A percentile compares a stretch with the other conserved stretches of the same genome.
phyloP scores from a whole-genome alignment of 2,888 invertebrate species.

The Mesorhabditis sp. region DNA sequence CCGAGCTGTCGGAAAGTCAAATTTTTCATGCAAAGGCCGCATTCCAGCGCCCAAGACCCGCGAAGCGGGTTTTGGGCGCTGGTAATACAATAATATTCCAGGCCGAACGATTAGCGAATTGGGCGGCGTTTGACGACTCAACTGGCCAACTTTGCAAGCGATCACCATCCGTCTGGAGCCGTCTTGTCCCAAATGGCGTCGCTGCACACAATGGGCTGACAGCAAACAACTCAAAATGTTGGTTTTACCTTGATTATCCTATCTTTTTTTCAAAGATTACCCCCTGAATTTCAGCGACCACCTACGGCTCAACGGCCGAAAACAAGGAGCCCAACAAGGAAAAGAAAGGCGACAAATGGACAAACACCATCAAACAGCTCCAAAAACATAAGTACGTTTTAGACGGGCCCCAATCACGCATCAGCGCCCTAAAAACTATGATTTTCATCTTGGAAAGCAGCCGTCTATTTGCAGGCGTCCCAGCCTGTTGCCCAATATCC shows the following conservation, averaged over 20 bases:
- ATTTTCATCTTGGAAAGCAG: not conserved
- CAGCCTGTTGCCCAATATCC: slow-evolving; percentile 2
- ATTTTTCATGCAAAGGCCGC: no score
- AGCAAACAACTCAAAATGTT: slow-evolving; percentile 11
- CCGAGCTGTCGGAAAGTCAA: no score
- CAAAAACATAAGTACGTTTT: slow-evolving; percentile 51
- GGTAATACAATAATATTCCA: not conserved
- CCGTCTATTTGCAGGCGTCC: not conserved
- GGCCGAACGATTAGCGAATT: slow-evolving; percentile 38
- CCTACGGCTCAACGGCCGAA: slow-evolving; percentile 4
- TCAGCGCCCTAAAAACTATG: not conserved
- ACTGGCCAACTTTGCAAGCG: slow-evolving; percentile 13
- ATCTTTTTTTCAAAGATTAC: slow-evolving; percentile 8
- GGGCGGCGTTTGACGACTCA: slow-evolving; percentile 17
- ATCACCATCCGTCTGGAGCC: slow-evolving; percentile 11
- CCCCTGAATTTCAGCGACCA: slow-evolving; percentile 7
- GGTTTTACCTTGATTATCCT: not conserved
- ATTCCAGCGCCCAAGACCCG: no score
- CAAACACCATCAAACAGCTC: slow-evolving; percentile 43
- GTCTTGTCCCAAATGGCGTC: slow-evolving; percentile 13
- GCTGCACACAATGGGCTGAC: slow-evolving; percentile 4
- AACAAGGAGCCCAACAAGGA: slow-evolving; percentile 3
- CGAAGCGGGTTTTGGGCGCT: no score
- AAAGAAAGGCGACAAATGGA: slow-evolving; percentile 37
- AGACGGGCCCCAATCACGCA: no score